Evolutionary conservation across 2,797 vertebrate genomes (phyloP).

Genomic region (Tapirus indicus): DNA sequence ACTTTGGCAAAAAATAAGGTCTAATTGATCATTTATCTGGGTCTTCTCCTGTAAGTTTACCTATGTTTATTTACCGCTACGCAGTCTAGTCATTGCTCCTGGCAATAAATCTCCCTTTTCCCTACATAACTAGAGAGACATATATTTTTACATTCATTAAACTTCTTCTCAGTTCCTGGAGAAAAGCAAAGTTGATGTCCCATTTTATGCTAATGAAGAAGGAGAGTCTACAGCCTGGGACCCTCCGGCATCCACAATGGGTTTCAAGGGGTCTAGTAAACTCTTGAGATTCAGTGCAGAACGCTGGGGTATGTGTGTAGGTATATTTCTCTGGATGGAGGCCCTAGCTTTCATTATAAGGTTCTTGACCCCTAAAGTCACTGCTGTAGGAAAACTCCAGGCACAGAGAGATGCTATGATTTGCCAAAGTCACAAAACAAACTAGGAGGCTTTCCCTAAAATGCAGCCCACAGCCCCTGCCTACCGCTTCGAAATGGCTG

Average conservation of each 20-base stretch:
- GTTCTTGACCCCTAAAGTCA: not conserved
- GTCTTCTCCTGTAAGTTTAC: not conserved
- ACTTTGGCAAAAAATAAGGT: not conserved
- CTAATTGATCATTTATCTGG: not conserved
- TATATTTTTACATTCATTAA: not conserved
- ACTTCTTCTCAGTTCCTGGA: slow-evolving; percentile 16
- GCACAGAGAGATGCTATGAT: slow-evolving; percentile 22
- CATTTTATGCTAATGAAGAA: slow-evolving; percentile 49
- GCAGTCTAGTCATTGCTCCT: not conserved
- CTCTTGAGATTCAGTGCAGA: not conserved
- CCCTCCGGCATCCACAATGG: not conserved
- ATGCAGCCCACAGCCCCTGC: not conserved
- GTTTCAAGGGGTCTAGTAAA: not conserved
- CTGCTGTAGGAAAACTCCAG: slow-evolving; percentile 25
- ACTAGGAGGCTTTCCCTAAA: not conserved
- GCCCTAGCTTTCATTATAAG: slow-evolving; percentile 41
- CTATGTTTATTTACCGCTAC: not conserved
- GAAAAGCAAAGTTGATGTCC: slow-evolving; percentile 35
- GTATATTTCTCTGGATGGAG: slow-evolving; percentile 32
- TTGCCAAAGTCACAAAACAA: slow-evolving; percentile 47
- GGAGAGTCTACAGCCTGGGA: not conserved
- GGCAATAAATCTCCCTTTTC: slow-evolving; percentile 7
- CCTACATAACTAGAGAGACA: not conserved
- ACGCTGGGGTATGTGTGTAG: not conserved
- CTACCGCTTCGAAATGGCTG: slow-evolving; percentile 15